Evolutionary conservation across 2,113 vertebrate species (phyloP), one percentile per base, ranked within the genome.

Genomic region (Ardeotis arabs): DNA sequence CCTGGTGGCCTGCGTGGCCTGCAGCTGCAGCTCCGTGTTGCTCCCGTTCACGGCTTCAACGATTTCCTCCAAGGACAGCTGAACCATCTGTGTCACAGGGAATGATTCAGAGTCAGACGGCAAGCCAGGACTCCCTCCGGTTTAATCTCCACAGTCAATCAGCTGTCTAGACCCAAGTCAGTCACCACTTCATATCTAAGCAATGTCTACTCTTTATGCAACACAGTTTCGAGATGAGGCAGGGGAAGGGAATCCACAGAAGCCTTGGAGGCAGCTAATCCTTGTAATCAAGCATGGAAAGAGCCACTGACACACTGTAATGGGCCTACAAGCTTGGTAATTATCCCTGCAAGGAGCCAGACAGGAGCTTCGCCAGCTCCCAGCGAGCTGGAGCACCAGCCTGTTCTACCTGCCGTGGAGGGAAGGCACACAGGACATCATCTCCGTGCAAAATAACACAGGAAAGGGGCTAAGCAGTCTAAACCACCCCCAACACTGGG

Each of bases 1-100:
- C 99, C 99, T 99, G 97, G 98, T 91, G n/a, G 98, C 98, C 93
- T 98, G 98, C 15, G 99, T 98, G 6, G 99, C 99, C 55, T 97
- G 91, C 53, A 98, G 97, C 91, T 98, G 98, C 12, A 97, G 58
- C 44, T 97, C 87, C 1, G 79, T 86, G 78, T 98, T 73, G 5
- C 97, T 96, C 12, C 97, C 96, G 49, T 98, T 98, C 63, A 99
- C 93, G 2, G 97, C 97, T 73, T 91, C 41, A 27, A 98, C 80
- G 4, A 99, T 99, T n/a, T 99, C 98, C 77, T 98, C 90, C 95
- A 93, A 96, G 93, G 85, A 97, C 25, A 84, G 96, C n/a, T 49
- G 78, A 27, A 63, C 28, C 24, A 89, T 94, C 99, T 99, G 84
- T 90, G 62, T 77, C 95, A 86, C 76, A 15, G 90, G 84, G 91